Conservation (phyloP, 2,113 vertebrate genomes). For the Psittacara wagleri region DNA sequence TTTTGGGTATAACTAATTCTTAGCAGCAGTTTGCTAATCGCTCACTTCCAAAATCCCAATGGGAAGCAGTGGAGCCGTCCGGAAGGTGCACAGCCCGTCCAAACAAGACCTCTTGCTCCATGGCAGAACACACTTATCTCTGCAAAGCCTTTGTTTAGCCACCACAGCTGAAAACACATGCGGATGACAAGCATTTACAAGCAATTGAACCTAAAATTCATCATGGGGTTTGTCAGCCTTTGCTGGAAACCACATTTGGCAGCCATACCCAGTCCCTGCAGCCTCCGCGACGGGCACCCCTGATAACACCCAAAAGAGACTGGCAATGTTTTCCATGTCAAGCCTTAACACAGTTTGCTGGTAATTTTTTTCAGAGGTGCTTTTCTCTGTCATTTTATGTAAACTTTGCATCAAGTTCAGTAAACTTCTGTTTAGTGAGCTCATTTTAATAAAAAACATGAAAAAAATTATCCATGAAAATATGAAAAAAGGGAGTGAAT, state of each 20-base stretch:
- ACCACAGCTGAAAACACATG: slow-evolving; percentile 1
- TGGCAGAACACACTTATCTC: background rate
- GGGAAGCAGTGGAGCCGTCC: fast-evolving
- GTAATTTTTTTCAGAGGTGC: background rate
- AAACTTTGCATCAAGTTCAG: background rate
- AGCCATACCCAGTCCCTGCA: background rate
- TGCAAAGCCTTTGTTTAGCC: slow-evolving; percentile 31
- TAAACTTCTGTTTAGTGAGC: background rate
- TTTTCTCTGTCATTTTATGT: background rate
- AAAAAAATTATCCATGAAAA: background rate
- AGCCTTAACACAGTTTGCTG: background rate
- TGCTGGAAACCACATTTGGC: slow-evolving; percentile 22
- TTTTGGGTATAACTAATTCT: background rate
- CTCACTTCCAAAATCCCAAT: background rate
- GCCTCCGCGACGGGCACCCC: background rate
- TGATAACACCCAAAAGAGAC: fast-evolving
- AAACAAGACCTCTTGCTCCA: background rate
- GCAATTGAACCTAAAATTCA: background rate
- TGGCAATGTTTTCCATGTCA: background rate
- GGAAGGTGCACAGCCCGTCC: background rate
- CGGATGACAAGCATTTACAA: background rate
- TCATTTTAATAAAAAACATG: background rate
- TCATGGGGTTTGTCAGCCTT: background rate
- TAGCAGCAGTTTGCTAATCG: background rate
- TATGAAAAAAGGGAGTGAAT: background rate